Base-by-base conservation (phyloP, 2,797 vertebrate genomes). In the Pantherophis vulpinus region DNA sequence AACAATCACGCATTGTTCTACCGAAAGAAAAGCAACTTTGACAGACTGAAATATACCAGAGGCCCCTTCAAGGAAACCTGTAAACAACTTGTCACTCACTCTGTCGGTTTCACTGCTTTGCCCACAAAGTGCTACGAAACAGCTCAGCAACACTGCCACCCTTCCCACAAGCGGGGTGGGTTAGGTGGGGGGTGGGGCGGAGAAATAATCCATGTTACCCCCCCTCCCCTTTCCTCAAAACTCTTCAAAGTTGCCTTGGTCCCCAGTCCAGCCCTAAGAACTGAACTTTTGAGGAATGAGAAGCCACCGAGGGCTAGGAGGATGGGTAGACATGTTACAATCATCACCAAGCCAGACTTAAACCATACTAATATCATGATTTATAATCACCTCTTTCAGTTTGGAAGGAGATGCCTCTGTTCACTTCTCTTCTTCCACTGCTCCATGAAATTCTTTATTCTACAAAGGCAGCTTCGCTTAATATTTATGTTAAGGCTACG, bases 31-130 rank as follows among this genome's bases (percentile, higher is more conserved):
- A 98, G 98, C 98, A 98, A 98, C 98, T 98, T 98, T 99, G 99
- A 99, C 98, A 99, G 98, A 98, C 98, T 99, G 98, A 98, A 99
- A 99, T 98, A 98, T 98, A 98, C 98, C 98, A 98, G 97, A 97
- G 98, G 98, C 98, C 98, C 98, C 98, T 98, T 97, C 97, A 97
- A 97, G 97, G 98, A 98, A 98, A 98, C 98, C 98, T 98, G 98
- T 98, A 98, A 98, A 98, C 98, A 98, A 98, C 96, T 97, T 98
- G 98, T 98, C 98, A 98, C 97, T 98, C 98, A 98, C 98, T 98
- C 98, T 96, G 97, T 97, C 97, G 97, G 97, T 97, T 98, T 98
- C 97, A 96, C 97, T 97, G 98, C 96, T 96, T 97, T 97, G 96
- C 97, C 97, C 97, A 96, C 97, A 97, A 96, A 98, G 97, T 97